A percentile compares a stretch with the other conserved stretches of the same genome.
phyloP scores from a whole-genome alignment of 2,888 invertebrate species.

The Andrena dorsata region DNA sequence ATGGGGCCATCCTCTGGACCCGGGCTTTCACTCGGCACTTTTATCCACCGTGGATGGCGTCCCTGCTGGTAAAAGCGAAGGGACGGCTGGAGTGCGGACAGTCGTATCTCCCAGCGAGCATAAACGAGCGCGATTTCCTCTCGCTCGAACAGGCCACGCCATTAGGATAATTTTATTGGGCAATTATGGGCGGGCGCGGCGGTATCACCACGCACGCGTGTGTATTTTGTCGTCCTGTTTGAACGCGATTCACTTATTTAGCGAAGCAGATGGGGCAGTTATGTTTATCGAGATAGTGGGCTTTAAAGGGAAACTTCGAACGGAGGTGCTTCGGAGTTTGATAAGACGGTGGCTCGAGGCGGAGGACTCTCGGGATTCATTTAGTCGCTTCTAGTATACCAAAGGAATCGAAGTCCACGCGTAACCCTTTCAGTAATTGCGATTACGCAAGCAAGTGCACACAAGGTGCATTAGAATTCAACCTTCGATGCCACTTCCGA shows the following conservation, averaged over 20 bases:
- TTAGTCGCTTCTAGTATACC: too few relatives aligned
- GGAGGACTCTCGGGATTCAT: too few relatives aligned
- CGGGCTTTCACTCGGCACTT: constrained; percentile 10
- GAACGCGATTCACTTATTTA: background rate
- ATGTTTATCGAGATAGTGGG: background rate
- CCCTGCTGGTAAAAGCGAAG: background rate
- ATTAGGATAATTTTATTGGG: constrained; percentile 41
- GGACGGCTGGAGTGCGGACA: background rate
- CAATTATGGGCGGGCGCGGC: constrained; percentile 1
- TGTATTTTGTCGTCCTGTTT: constrained; percentile 6
- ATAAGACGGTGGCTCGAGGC: too few relatives aligned
- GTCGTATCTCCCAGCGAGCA: constrained; percentile 1
- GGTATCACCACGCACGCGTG: constrained; percentile 1
- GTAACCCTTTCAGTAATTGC: background rate
- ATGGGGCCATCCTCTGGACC: constrained; percentile 13
- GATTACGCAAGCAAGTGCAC: constrained; percentile 8
- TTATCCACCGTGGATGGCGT: constrained; percentile 4
- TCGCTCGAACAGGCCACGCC: constrained; percentile 13
- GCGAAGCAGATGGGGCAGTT: background rate
- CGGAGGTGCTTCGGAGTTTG: too few relatives aligned
- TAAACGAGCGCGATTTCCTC: constrained; percentile 18
- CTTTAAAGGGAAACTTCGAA: background rate
- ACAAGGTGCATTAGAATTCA: background rate
- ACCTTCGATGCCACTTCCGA: too few relatives aligned
- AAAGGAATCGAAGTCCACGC: background rate